phyloP scores from a whole-genome alignment of 2,113 vertebrate species.

The Isichthys henryi region DNA sequence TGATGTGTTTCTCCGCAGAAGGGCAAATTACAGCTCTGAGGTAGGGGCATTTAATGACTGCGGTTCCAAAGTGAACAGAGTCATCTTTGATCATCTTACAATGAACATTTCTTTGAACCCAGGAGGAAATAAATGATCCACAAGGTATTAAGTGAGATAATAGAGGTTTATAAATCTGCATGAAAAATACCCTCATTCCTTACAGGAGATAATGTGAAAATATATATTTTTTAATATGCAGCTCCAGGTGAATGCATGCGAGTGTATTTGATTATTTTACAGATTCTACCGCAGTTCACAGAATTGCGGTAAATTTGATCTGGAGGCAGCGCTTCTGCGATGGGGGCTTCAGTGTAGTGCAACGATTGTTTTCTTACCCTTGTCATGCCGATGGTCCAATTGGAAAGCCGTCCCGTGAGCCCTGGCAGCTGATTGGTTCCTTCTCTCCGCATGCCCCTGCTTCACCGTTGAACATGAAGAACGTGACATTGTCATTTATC shows the following conservation, averaged over 20 bases:
- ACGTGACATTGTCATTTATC: not conserved
- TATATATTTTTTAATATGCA: not conserved
- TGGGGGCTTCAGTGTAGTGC: not conserved
- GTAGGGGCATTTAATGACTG: not conserved
- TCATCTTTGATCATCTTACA: not conserved
- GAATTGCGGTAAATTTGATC: not conserved
- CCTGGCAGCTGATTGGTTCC: not conserved
- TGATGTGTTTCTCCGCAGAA: not conserved
- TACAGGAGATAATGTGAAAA: not conserved
- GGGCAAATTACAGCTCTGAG: not conserved
- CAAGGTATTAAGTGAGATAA: not conserved
- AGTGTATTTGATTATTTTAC: not conserved
- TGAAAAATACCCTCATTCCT: not conserved
- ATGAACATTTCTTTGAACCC: not conserved
- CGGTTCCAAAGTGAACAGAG: not conserved
- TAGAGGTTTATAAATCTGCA: not conserved
- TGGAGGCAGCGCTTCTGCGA: not conserved
- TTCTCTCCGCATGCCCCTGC: not conserved
- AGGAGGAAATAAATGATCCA: not conserved
- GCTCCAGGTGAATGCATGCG: not conserved
- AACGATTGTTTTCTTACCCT: not conserved
- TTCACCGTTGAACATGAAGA: not conserved
- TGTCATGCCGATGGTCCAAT: not conserved
- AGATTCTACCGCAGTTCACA: not conserved
- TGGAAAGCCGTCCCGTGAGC: not conserved